Evolutionary conservation across 2,113 vertebrate species (phyloP), one percentile per base, ranked within the genome.

Genomic region (Sylvilagus bachmani): DNA sequence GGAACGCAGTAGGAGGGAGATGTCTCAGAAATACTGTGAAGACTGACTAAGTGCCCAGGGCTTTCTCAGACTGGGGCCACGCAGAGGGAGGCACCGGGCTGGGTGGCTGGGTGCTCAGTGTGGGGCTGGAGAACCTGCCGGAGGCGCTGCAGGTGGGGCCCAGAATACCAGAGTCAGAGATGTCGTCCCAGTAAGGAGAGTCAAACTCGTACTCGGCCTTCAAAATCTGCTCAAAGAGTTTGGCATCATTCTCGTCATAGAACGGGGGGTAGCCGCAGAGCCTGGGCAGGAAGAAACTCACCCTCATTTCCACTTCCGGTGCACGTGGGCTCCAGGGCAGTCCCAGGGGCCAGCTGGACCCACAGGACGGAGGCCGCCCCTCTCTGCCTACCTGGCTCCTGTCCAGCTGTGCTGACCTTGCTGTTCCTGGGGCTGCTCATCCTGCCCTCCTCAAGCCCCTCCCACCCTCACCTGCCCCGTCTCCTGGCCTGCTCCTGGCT

Each of bases 171-270:
- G 99, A 99, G 44, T 99, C 99, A 0, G 99, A 99, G 98, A 99
- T 99, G 97, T 99, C 99, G 0, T 99, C 99, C 99, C 99, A 99
- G 97, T 99, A 99, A 10, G 99, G 99, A 51, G 99, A 99, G 98
- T 99, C 99, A 14, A 99, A 99, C 98, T 99, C 99, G 0, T 99
- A 99, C 93, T 99, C 99, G 0, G 99, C 99, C 98, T 99, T 99
- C 96, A 99, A 97, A 95, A 99, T 99, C 98, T 99, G 99, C 96
- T 99, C 99, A 1, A 99, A 99, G 89, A 99, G 99, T 97, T 99
- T 99, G 98, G 99, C 98, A 27, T 99, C 99, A 0, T 99, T 99
- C 97, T 99, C 99, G 0, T 99, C 99, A 0, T 99, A 99, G 98
- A 99, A 99, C 1, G 99, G 99, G 3, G 99, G 99, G 85, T 99